phyloP scores from a whole-genome alignment of 2,797 vertebrate species.

The Phrynocephalus forsythii region DNA sequence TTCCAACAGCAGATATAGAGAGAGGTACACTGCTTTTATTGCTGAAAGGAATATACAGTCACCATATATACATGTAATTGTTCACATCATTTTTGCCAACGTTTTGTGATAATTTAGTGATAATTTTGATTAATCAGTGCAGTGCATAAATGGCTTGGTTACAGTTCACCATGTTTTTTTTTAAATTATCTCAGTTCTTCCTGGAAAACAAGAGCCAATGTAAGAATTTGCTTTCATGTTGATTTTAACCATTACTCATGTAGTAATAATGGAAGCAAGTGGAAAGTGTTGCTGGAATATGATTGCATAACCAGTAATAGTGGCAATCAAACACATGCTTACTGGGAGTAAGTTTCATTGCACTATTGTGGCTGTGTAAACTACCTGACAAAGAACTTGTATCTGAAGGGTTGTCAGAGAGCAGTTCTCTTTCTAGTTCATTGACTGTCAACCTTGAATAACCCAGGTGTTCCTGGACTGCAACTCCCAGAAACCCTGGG shows the following conservation, averaged over 20 bases:
- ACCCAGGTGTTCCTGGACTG: too few species aligned
- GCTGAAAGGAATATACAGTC: neutral
- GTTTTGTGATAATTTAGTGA: neutral
- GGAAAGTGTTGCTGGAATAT: neutral
- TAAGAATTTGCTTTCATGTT: neutral
- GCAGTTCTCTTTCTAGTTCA: too few species aligned
- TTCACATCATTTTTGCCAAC: neutral
- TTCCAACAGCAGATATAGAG: neutral
- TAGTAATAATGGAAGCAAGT: neutral
- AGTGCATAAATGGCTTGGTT: neutral
- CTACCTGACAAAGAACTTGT: too few species aligned
- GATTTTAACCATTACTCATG: neutral
- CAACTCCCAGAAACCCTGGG: too few species aligned
- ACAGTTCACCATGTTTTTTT: neutral
- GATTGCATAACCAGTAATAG: neutral
- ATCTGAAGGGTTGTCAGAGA: too few species aligned
- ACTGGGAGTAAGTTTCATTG: neutral
- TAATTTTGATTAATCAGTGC: neutral
- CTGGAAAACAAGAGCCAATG: neutral
- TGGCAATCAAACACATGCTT: neutral
- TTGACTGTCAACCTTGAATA: too few species aligned
- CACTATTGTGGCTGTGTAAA: neutral
- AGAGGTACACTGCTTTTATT: neutral
- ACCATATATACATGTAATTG: neutral
- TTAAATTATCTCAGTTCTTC: neutral